Base-by-base conservation (phyloP, 2,797 vertebrate species). In the Bothrops alternatus region DNA sequence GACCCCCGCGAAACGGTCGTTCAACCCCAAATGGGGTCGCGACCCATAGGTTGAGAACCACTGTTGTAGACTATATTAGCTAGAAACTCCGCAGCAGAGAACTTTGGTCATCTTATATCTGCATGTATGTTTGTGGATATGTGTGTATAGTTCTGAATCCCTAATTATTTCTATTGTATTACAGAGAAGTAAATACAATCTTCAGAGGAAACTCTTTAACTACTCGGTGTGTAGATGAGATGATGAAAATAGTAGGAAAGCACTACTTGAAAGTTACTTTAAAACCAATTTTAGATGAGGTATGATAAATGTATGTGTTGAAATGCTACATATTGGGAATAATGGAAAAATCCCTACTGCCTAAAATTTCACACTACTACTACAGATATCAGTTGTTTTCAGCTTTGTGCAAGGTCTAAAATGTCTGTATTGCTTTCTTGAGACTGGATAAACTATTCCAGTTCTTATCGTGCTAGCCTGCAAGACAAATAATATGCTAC, bases 171-270 rank as follows among this genome's bases (percentile, higher is more conserved):
- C 87, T 82, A 2, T 96, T 97, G 89, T 95, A 57, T 97, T 97
- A 82, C 97, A 99, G 99, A 97, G 99, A 99, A 98, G 99, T 98
- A 95, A 99, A 99, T 97, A 99, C 99, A 96, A 98, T 99, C 96
- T 99, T 99, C 94, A 98, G 99, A 96, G 99, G 99, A 91, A 99
- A 99, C 95, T 99, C 99, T 18, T 96, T 99, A 97, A 98, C 99
- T 89, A 99, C 99, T 1, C 98, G 99, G 20, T 99, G 99, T 97
- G 98, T 99, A 88, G 99, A 99, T 95, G 99, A 99, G 97, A 99
- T 99, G 98, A 99, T 99, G 99, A 99, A 99, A 97, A 99, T 99
- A 95, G 99, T 99, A 95, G 99, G 99, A 92, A 98, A 99, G 95
- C 98, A 98, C 98, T 99, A 99, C 97, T 97, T 99, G 95, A 99